Conservation (phyloP, 2,797 vertebrate species). For the Artibeus jamaicensis region DNA sequence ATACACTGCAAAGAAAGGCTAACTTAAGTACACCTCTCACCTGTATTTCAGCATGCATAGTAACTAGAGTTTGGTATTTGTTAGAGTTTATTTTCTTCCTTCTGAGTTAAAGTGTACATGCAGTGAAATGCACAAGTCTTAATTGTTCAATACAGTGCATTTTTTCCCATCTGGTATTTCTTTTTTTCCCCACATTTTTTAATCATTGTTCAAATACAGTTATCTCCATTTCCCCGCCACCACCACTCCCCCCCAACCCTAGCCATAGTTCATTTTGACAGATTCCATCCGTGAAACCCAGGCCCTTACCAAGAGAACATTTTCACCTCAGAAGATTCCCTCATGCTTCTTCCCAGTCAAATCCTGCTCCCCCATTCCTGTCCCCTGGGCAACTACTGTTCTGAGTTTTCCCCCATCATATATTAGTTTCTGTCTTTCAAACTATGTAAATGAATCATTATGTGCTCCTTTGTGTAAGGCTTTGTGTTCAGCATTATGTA, state of each 20-base stretch:
- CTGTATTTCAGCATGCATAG: neutral
- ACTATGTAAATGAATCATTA: neutral
- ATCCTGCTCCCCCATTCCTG: neutral
- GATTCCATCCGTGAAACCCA: neutral
- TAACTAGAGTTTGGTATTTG: slow-evolving; percentile 4
- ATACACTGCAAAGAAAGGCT: neutral
- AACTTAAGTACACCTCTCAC: neutral
- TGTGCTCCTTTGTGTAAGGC: neutral
- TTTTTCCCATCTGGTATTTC: neutral
- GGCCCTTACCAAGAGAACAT: neutral
- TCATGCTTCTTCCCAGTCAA: neutral
- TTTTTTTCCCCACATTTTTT: too few relatives aligned
- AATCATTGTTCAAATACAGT: too few relatives aligned
- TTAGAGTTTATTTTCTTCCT: neutral
- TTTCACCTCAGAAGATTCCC: neutral
- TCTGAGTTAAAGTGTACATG: neutral
- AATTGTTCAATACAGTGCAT: neutral
- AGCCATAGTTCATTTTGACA: neutral
- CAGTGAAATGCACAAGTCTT: slow-evolving; percentile 6
- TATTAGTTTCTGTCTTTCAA: neutral
- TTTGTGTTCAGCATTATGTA: slow-evolving; percentile 4
- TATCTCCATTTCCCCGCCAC: too few relatives aligned
- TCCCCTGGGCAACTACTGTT: neutral
- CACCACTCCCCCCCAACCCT: too few relatives aligned
- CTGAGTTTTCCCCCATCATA: neutral